These are phyloP conservation scores for Bambusicola thoracicus DNA, from an alignment of 2,113 vertebrate species.

Conservation along the genomic window DNA sequence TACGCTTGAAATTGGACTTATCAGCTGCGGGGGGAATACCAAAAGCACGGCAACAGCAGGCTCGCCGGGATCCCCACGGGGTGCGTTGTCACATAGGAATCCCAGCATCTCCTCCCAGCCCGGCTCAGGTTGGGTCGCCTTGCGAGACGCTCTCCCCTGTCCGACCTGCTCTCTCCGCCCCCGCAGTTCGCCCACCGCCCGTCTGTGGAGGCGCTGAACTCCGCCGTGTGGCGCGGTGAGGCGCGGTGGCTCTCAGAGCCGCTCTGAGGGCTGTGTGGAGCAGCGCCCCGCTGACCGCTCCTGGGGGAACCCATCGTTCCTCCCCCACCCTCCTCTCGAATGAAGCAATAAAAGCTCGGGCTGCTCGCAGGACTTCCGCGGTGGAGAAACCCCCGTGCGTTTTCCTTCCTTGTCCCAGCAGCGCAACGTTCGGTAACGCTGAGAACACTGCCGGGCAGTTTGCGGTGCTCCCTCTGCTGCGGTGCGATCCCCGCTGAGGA, in stretches of 20 bases:
- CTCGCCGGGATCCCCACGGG: neutral
- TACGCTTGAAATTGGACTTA: neutral
- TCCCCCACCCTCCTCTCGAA: neutral
- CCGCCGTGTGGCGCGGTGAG: no score
- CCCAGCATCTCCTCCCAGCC: neutral
- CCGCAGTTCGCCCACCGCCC: accelerated
- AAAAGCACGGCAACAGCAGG: accelerated
- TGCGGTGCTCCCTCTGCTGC: neutral
- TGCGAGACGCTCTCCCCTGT: neutral
- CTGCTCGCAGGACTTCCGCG: neutral
- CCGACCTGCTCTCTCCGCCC: neutral
- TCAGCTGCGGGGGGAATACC: neutral
- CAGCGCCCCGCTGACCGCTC: accelerated
- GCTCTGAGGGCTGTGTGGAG: no score
- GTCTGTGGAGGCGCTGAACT: accelerated
- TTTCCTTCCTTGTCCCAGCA: neutral
- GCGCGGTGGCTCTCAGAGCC: accelerated
- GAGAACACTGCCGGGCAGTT: neutral
- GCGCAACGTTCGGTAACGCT: neutral
- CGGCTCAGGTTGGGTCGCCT: neutral
- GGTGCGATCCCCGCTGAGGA: neutral
- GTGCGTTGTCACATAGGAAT: neutral
- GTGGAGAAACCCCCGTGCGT: neutral
- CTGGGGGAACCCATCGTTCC: neutral
- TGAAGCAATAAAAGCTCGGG: neutral